Percentiles rank a stretch among this genome's conserved stretches.
These are phyloP conservation scores for Perca flavescens DNA, from an alignment of 2,113 vertebrate species.

Conservation along the genomic window DNA sequence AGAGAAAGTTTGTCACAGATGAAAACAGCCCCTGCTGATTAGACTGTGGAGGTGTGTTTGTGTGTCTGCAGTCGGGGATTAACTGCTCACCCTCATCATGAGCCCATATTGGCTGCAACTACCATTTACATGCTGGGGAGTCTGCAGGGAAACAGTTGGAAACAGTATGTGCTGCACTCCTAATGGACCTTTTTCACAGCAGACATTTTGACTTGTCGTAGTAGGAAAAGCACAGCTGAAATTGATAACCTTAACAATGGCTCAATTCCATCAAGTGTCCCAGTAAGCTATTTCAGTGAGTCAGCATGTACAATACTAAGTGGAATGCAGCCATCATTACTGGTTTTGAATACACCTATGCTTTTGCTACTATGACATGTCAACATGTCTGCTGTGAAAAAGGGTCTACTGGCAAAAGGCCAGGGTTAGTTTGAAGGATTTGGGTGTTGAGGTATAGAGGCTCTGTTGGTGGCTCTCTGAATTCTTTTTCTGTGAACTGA, in stretches of 20 bases:
- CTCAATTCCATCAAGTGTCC: too few species aligned
- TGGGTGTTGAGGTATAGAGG: slow-evolving; percentile 21
- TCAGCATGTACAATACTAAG: too few species aligned
- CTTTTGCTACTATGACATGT: too few species aligned
- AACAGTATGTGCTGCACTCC: slow-evolving; percentile 43
- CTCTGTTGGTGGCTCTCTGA: slow-evolving; percentile 30
- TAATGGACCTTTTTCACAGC: slow-evolving; percentile 34
- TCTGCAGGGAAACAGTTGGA: slow-evolving; percentile 45
- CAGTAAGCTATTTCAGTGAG: too few species aligned
- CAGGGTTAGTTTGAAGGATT: slow-evolving; percentile 46
- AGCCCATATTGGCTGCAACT: slow-evolving; percentile 50
- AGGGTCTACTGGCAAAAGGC: slow-evolving; percentile 43
- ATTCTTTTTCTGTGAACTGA: slow-evolving; percentile 26
- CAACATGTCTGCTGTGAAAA: too few species aligned
- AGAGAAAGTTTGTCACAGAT: slow-evolving; percentile 21
- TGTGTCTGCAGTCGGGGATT: slow-evolving; percentile 59
- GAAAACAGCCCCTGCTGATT: slow-evolving; percentile 41
- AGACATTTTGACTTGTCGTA: too few species aligned
- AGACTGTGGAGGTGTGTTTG: slow-evolving; percentile 36
- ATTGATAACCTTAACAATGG: too few species aligned
- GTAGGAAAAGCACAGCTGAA: too few species aligned
- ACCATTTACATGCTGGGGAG: slow-evolving; percentile 43
- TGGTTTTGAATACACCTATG: too few species aligned
- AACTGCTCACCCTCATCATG: slow-evolving; percentile 59
- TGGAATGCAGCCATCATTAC: too few species aligned